These are phyloP conservation scores for Dasypogon diadema DNA, from an alignment of 2,888 invertebrate species.

Conservation along the genomic window DNA sequence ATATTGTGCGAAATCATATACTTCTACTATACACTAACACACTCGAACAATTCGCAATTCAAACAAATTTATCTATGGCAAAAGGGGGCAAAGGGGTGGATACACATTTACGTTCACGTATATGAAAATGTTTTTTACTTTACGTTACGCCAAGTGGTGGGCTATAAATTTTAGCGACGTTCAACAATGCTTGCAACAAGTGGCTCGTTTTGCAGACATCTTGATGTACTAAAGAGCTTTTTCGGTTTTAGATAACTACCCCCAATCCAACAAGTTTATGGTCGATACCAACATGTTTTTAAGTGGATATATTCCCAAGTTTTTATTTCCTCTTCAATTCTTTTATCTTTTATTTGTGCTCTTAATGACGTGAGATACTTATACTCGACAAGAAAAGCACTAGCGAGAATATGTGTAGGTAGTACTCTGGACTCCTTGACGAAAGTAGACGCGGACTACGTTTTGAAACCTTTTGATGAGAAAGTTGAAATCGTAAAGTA, in stretches of 20 bases:
- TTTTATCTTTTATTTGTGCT: constrained; percentile 38
- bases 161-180: constrained; percentile 67
- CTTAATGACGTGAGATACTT: constrained; percentile 34
- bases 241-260: constrained; percentile 54
- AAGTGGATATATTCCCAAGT: constrained; percentile 46
- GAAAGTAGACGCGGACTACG: background rate
- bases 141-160: constrained; percentile 54
- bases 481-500: too few relatives aligned
- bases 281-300: constrained; percentile 48
- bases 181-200: constrained; percentile 68
- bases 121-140: constrained; percentile 45
- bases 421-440: background rate
- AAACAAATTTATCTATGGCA: constrained; percentile 41
- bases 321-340: constrained; percentile 31
- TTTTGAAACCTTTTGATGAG: too few relatives aligned
- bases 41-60: constrained; percentile 33
- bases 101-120: background rate
- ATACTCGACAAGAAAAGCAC: background rate
- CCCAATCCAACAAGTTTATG: constrained; percentile 47
- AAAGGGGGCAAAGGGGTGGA: background rate
- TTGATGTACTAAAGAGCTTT: constrained; percentile 57
- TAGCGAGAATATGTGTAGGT: constrained; percentile 5
- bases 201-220: constrained; percentile 59
- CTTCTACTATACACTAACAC: background rate
- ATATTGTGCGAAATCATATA: background rate